A percentile compares a stretch with the other conserved stretches of the same genome.
Conservation (phyloP, 2,113 vertebrate species). For the Lamprotornis superbus region DNA sequence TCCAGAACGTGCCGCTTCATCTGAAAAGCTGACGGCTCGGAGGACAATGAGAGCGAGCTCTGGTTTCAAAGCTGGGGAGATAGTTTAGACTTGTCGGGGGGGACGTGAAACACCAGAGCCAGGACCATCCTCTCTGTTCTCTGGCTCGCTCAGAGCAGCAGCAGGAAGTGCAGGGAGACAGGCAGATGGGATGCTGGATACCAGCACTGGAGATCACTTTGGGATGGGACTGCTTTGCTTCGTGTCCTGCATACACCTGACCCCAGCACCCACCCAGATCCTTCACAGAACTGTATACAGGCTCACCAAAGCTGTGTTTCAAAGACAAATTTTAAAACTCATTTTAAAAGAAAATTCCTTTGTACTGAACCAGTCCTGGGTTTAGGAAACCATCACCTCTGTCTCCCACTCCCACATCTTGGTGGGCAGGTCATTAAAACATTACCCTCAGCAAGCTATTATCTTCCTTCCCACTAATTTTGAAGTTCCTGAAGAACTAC, state of each 20-base stretch:
- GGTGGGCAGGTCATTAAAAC: slow-evolving; percentile 19
- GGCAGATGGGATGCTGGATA: not conserved
- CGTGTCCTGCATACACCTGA: not conserved
- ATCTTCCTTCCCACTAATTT: not conserved
- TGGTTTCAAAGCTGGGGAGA: slow-evolving; percentile 15
- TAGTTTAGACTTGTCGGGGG: not conserved
- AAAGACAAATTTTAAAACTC: not conserved
- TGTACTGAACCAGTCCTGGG: not conserved
- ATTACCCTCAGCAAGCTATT: not conserved
- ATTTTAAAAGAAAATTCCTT: not conserved
- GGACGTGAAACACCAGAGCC: not conserved
- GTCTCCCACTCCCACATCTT: not conserved
- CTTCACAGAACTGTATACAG: not conserved
- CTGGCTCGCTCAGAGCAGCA: not conserved
- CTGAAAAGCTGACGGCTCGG: not conserved
- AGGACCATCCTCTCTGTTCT: not conserved
- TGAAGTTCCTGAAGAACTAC: slow-evolving; percentile 48
- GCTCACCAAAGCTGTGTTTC: not conserved
- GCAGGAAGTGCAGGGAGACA: fast-evolving
- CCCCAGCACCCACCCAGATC: not conserved
- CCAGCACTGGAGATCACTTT: not conserved
- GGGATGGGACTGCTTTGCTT: not conserved
- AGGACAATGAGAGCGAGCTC: not conserved
- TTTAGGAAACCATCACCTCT: not conserved
- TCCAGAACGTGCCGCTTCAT: slow-evolving; percentile 49